Base-by-base conservation (phyloP, 2,113 vertebrate species). In the Triplophysa dalaica region DNA sequence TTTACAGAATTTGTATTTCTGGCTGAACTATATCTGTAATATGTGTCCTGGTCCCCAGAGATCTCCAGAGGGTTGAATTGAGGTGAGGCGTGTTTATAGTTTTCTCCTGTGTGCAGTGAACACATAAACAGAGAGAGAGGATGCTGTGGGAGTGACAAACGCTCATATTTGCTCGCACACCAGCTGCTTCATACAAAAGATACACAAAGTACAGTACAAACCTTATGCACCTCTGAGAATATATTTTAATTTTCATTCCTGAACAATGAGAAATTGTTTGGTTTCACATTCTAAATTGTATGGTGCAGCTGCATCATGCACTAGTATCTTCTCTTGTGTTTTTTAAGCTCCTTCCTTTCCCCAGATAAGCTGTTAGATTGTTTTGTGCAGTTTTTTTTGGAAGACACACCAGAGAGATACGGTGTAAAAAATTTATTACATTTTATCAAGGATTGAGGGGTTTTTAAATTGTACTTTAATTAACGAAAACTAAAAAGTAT, bases 161-260 rank as follows among this genome's bases (percentile, higher is more conserved):
- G 7, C 52, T 69, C 52, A 56, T 24, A 66, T 70, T 79, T 79
- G 50, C 76, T 29, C 16, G 61, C 21, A 33, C 66, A 48, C 24
- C 65, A 70, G 58, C 58, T 70, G 58, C 60, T 52, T 63, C 14
- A 21, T 63, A 21, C 54, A 58, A 8, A 48, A 29, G 14, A 56
- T 26, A 79, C 58, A 60, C 45, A 48, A 26, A 50, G 22, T 33
- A 70, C 56, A 12, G 22, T 62, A 45, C 24, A 62, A 16, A 45
- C 16, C 33, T 75, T 62, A 58, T 63, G 21, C 58, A 62, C 58
- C 58, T 63, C 21, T 22, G 33, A 43, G 54, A 26, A 48, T 61
- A 16, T 12, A 61, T 26, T 61, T 43, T 45, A 61, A 74, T 45
- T 17, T 43, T 26, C 52, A 24, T 21, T 73, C 9, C n/a, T 58